Evolutionary conservation across 2,797 vertebrate species (phyloP).

Genomic region (Holocentrus rufus): DNA sequence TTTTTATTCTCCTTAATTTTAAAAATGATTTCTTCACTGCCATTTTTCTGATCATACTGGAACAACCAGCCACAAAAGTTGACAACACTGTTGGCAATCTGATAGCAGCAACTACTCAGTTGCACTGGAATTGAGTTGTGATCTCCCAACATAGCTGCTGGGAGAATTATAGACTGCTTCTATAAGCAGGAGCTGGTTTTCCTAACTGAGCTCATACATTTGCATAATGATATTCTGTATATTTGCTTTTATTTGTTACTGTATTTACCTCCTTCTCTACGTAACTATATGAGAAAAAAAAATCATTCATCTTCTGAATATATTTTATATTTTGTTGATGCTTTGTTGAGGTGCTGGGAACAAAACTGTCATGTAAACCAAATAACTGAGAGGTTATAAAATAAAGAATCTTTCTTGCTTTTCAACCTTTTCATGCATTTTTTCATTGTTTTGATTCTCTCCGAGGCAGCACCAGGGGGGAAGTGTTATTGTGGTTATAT

Average conservation of each 20-base stretch:
- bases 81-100: too few species aligned
- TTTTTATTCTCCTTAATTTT: too few species aligned
- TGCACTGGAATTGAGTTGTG: too few species aligned
- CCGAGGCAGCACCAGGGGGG: neutral
- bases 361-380: neutral
- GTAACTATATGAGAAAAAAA: neutral
- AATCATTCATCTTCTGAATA: neutral
- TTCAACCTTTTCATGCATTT: neutral
- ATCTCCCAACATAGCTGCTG: too few species aligned
- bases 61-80: too few species aligned
- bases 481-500: neutral
- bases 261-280: neutral
- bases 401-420: neutral
- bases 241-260: neutral
- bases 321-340: too few species aligned
- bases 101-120: too few species aligned
- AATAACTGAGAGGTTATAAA: neutral
- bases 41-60: too few species aligned
- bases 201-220: neutral
- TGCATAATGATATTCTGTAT: neutral
- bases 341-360: neutral
- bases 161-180: too few species aligned
- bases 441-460: neutral
- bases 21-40: too few species aligned
- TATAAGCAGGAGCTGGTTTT: neutral